Conservation (phyloP, 2,797 vertebrate species). For the Gallinago nigripennis region DNA sequence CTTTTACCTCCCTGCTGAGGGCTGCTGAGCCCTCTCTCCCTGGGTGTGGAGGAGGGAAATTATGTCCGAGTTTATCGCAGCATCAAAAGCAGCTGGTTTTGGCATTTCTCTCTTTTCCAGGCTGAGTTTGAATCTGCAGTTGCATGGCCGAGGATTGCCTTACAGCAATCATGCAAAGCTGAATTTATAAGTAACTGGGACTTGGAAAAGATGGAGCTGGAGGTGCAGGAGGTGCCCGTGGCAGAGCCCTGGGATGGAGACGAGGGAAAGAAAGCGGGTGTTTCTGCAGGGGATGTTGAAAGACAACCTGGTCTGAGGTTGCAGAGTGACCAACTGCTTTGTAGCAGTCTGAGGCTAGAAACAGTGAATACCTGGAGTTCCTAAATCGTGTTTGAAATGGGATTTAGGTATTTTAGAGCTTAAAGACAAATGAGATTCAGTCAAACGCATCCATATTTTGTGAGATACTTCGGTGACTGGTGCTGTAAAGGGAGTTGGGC, state of each 20-base stretch:
- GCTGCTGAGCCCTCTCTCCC: background rate
- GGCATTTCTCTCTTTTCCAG: background rate
- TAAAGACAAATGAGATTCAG: background rate
- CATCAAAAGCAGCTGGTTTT: background rate
- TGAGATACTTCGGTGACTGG: background rate
- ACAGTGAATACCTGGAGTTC: background rate
- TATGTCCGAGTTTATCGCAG: background rate
- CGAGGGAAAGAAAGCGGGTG: background rate
- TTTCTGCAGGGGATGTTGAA: background rate
- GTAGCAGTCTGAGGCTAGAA: background rate
- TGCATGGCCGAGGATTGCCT: background rate
- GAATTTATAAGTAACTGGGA: background rate
- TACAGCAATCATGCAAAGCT: background rate
- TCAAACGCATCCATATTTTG: background rate
- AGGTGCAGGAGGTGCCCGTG: background rate
- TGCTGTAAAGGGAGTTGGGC: background rate
- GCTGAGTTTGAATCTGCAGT: background rate
- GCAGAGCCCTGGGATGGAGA: background rate
- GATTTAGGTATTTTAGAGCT: background rate
- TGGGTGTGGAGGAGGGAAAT: background rate
- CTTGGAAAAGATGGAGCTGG: background rate
- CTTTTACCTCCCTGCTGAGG: background rate
- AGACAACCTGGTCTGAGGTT: background rate
- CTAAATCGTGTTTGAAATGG: background rate
- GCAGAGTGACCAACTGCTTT: background rate